Evolutionary conservation across 2,888 invertebrate genomes (phyloP).

Genomic region (Apomyelois bistriatella): DNA sequence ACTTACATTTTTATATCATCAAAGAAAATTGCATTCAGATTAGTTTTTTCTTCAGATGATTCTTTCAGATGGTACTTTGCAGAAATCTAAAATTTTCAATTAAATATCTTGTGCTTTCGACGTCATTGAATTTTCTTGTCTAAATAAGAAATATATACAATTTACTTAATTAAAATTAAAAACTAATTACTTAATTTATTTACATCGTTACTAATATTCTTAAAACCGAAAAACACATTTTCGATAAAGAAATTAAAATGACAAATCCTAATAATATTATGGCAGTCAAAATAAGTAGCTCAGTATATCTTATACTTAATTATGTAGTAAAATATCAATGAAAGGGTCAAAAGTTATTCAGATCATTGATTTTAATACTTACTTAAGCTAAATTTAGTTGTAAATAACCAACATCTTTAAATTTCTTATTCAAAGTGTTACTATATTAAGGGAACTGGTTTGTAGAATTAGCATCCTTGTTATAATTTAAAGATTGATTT

Average conservation of each 20-base stretch:
- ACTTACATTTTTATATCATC: no score
- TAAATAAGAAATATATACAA: no score
- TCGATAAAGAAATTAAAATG: background rate
- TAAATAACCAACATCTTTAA: background rate
- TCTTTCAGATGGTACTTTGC: no score
- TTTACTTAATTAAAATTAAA: no score
- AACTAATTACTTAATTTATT: no score
- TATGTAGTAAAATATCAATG: background rate
- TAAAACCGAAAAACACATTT: background rate
- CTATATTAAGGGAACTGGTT: slow-evolving; percentile 2
- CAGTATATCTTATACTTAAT: background rate
- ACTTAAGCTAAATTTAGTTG: background rate
- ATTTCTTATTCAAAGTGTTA: background rate
- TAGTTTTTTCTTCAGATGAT: no score
- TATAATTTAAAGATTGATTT: slow-evolving; percentile 4
- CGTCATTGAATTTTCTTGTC: no score
- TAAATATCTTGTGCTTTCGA: no score
- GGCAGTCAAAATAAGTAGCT: background rate
- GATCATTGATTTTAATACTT: background rate
- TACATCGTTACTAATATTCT: no score
- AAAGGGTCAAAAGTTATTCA: slow-evolving; percentile 2
- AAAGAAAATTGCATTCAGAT: no score
- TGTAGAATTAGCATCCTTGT: slow-evolving; percentile 5
- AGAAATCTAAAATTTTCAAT: background rate
- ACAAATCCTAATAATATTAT: background rate